Percentiles rank a stretch among this genome's conserved stretches.
These are phyloP conservation scores for Kryphioiulus occultus DNA, from an alignment of 2,888 invertebrate genomes.

Conservation along the genomic window DNA sequence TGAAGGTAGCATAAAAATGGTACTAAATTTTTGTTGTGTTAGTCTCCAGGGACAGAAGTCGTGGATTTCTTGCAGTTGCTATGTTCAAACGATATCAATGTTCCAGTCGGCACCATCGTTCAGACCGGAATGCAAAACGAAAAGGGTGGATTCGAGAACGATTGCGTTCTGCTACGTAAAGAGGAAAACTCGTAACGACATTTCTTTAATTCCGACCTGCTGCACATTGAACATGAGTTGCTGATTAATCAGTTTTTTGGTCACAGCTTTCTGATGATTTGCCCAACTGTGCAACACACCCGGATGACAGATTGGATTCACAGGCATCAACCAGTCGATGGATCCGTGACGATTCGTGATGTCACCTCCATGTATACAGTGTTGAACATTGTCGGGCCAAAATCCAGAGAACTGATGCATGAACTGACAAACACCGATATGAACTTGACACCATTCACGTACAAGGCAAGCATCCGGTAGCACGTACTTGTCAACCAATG, in stretches of 20 bases:
- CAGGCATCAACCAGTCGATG: constrained; percentile 70
- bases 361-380: constrained; percentile 78
- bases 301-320: constrained; percentile 75
- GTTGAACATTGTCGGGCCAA: constrained; percentile 75
- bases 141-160: constrained; percentile 75
- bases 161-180: constrained; percentile 74
- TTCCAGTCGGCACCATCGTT: constrained; percentile 71
- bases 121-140: constrained; percentile 78
- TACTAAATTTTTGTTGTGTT: background rate
- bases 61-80: constrained; percentile 71
- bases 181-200: constrained; percentile 66
- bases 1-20: background rate
- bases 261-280: constrained; percentile 76
- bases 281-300: constrained; percentile 79
- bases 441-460: constrained; percentile 71
- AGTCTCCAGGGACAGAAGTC: constrained; percentile 70
- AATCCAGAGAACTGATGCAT: constrained; percentile 70
- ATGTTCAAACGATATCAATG: constrained; percentile 73
- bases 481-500: background rate
- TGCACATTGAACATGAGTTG: background rate
- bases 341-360: constrained; percentile 71
- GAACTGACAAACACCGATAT: constrained; percentile 73
- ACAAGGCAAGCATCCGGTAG: constrained; percentile 65
- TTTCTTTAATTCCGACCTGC: background rate
- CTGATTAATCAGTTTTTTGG: background rate